phyloP scores from a whole-genome alignment of 2,888 invertebrate species.

The Melanostoma scalare region DNA sequence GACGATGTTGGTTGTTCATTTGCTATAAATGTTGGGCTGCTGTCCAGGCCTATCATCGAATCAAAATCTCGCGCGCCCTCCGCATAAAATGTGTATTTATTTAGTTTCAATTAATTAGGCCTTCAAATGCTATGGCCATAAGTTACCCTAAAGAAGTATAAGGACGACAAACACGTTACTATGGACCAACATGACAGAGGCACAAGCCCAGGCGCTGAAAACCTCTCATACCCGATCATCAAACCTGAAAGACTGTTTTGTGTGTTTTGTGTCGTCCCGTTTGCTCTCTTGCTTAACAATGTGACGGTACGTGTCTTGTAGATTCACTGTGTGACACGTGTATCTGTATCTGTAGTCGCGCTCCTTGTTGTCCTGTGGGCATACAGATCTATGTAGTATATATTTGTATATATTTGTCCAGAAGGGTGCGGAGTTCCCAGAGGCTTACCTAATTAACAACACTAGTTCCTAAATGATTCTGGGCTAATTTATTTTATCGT shows the following conservation, averaged over 20 bases:
- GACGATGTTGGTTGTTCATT: constrained; percentile 25
- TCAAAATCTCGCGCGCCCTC: constrained; percentile 72
- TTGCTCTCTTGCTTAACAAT: constrained; percentile 15
- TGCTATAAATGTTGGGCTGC: constrained; percentile 64
- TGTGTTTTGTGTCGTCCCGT: constrained; percentile 9
- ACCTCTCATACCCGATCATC: constrained; percentile 61
- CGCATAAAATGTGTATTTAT: constrained; percentile 80
- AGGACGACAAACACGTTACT: constrained; percentile 63
- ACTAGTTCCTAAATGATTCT: constrained; percentile 74
- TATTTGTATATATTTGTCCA: too few species aligned
- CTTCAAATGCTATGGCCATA: constrained; percentile 82
- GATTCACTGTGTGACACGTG: constrained; percentile 58
- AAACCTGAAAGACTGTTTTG: background rate
- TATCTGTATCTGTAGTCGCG: constrained; percentile 62
- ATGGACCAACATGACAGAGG: constrained; percentile 44
- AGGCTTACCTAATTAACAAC: constrained; percentile 74
- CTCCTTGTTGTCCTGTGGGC: constrained; percentile 53
- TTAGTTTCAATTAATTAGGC: constrained; percentile 82
- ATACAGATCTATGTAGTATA: constrained; percentile 47
- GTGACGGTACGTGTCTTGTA: constrained; percentile 67
- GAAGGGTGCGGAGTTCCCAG: constrained; percentile 28
- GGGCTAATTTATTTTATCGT: constrained; percentile 76
- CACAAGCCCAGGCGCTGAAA: constrained; percentile 58
- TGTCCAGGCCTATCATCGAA: constrained; percentile 70
- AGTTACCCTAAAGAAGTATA: constrained; percentile 76